These are phyloP conservation scores for Sparus aurata DNA, from an alignment of 2,797 vertebrate genomes.

Conservation along the genomic window DNA sequence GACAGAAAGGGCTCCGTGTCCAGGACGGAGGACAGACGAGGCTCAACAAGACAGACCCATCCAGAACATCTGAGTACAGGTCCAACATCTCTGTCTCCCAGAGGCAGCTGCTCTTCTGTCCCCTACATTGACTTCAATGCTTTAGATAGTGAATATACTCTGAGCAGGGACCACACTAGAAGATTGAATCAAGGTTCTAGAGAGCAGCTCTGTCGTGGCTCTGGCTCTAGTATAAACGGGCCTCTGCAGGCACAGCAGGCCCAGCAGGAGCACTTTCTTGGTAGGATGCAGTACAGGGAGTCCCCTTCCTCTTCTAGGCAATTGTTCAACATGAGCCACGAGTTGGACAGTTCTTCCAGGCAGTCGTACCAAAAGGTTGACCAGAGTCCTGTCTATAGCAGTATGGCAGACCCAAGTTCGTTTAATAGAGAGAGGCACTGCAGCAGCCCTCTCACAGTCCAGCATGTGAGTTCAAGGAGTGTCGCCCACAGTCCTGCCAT, in stretches of 20 bases:
- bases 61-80: conserved; percentile 93
- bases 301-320: conserved; percentile 80
- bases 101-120: conserved; percentile 89
- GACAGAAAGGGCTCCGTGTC: conserved; percentile 70
- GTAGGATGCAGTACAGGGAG: conserved; percentile 82
- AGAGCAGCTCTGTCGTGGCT: conserved; percentile 79
- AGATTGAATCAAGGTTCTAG: conserved; percentile 86
- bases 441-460: conserved; percentile 81
- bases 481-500: conserved; percentile 82
- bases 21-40: conserved; percentile 82
- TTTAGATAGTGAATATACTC: conserved; percentile 90
- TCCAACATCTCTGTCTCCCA: conserved; percentile 91
- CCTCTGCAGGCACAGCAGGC: conserved; percentile 74
- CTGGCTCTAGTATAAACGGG: conserved; percentile 62
- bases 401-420: conserved; percentile 84
- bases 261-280: conserved; percentile 82
- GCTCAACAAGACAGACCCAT: conserved; percentile 82
- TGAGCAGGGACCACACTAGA: conserved; percentile 84
- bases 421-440: conserved; percentile 71
- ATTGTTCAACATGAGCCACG: conserved; percentile 43
- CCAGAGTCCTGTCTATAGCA: conserved; percentile 77
- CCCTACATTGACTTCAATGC: conserved; percentile 92
- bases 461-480: conserved; percentile 82
- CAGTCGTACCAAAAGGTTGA: conserved; percentile 82
- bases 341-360: conserved; percentile 81